Base-by-base conservation (phyloP, 2,888 invertebrate genomes). In the Argyra leucocephala region DNA sequence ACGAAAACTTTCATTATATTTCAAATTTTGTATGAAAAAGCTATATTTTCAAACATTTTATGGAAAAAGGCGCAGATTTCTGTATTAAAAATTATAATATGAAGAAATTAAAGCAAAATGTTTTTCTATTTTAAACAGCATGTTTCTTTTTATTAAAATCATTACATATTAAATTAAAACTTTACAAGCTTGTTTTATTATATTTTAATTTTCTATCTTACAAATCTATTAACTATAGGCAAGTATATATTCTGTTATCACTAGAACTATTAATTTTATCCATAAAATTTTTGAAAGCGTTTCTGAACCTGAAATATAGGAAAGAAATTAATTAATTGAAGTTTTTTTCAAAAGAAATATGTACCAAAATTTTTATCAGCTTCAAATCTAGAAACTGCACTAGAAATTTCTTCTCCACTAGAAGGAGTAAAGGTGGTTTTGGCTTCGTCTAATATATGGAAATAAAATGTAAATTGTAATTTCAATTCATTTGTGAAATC, bases 381-480 rank as follows among this genome's bases (percentile, higher is more conserved):
- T 58, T 58, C 58, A 58, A 58, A 58, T 58, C 58, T 58, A 10
- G 58, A 58, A 10, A 58, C 22, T 22, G 58, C 58, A 7, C 58
- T 58, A 58, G 58, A 58, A 58, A 58, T 58, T 22, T 58, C 58
- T 58, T 58, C 58, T 22, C 22, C 58, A 58, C 22, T 58, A 48
- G 48, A 48, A 18, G 48, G 48, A 48, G 48, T 48, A 48, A 48
- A 48, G 48, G 48, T 48, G 48, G 48, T 48, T 48, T 48, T 48
- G 48, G 48, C 48, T 48, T 48, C 48, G 18, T 48, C 48, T 48
- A 18, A 18, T 18, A 48, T n/a, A 12, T 18, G 12, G 12, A 5
- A 48, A 48, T 48, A 37, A 37, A 15, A 15, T 37, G 12, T 37
- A 37, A n/a, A 9, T 15, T 37, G 37, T 37, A 12, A 15, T 5